These are phyloP conservation scores for Sitta carolinensis DNA, from an alignment of 2,797 vertebrate species.

Conservation along the genomic window DNA sequence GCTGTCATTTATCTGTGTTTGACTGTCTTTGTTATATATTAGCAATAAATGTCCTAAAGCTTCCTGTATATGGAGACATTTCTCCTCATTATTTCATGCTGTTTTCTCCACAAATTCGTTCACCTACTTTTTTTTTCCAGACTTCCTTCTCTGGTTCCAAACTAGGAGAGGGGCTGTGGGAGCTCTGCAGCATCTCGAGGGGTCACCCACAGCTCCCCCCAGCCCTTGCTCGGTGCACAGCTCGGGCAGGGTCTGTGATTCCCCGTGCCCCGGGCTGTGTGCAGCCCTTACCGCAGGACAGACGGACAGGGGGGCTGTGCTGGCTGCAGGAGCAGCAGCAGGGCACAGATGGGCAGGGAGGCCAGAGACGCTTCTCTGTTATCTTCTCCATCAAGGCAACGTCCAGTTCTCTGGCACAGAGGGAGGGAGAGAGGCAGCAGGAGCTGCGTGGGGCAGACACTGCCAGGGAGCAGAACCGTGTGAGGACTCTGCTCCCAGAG, in stretches of 20 bases:
- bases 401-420: neutral
- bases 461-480: neutral
- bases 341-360: neutral
- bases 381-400: neutral
- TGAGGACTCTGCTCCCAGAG: neutral
- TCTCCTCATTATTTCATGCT: neutral
- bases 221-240: rapidly evolving
- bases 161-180: neutral
- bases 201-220: neutral
- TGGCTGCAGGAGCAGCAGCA: neutral
- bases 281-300: neutral
- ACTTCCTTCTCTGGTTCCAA: neutral
- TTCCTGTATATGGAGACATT: neutral
- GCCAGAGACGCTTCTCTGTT: neutral
- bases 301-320: neutral
- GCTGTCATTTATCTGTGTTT: constrained; percentile 48
- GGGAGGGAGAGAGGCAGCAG: neutral
- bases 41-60: constrained; percentile 31
- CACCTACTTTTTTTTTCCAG: too few relatives aligned
- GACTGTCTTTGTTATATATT: constrained; percentile 30
- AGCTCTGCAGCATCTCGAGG: neutral
- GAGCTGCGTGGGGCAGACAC: neutral
- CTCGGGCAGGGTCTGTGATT: rapidly evolving
- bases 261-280: neutral
- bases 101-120: neutral